These are phyloP conservation scores for Delphinus delphis DNA, from an alignment of 2,113 vertebrate genomes.

Conservation along the genomic window DNA sequence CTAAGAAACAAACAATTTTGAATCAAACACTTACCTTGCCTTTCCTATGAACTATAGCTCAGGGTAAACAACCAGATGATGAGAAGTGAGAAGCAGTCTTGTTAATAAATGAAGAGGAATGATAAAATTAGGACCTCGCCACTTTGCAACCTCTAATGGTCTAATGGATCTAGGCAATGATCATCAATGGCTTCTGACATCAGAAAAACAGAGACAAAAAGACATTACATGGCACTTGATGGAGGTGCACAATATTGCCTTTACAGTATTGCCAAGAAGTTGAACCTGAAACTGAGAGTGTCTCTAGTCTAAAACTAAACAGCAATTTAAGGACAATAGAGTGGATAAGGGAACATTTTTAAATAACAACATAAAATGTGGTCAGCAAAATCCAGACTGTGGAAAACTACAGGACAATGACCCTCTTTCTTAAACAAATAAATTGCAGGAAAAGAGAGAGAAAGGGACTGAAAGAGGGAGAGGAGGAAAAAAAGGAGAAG, in stretches of 20 bases:
- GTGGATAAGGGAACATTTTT: background rate
- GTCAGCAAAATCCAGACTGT: conserved; percentile 30
- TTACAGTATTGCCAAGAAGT: background rate
- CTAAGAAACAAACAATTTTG: background rate
- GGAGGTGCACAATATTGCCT: background rate
- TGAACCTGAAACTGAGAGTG: background rate
- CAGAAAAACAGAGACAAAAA: background rate
- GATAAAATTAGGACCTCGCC: background rate
- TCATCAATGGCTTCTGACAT: background rate
- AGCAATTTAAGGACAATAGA: conserved; percentile 19
- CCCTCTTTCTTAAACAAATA: background rate
- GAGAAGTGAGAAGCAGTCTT: background rate
- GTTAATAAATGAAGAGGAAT: background rate
- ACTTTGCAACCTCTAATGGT: background rate
- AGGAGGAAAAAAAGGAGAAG: background rate
- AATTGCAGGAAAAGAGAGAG: background rate
- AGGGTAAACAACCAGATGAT: background rate
- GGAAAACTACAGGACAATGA: background rate
- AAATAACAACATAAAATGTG: background rate
- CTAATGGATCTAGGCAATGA: background rate
- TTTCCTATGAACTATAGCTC: background rate
- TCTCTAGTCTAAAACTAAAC: background rate
- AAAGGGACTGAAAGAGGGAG: background rate
- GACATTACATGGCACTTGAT: background rate
- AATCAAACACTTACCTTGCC: background rate